Evolutionary conservation across 2,113 vertebrate species (phyloP).

Genomic region (Chauna torquata): DNA sequence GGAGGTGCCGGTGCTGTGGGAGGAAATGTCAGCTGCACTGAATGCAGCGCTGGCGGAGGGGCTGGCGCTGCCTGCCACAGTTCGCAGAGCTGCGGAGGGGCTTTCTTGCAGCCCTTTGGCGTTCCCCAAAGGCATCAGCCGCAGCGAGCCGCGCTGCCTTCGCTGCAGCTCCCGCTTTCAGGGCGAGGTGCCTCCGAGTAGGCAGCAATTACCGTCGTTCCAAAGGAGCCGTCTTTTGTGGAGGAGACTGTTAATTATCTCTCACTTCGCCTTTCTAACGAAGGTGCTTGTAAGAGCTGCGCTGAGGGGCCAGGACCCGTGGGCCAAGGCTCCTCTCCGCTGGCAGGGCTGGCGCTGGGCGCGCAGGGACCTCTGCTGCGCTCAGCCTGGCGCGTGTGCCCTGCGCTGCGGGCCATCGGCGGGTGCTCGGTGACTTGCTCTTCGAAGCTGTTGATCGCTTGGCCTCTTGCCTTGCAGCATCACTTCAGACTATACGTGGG

Average conservation of each 20-base stretch:
- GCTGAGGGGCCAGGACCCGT: neutral
- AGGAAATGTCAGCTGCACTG: neutral
- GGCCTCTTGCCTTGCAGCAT: neutral
- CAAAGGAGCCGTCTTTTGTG: neutral
- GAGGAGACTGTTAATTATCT: slow-evolving; percentile 20
- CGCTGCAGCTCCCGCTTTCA: neutral
- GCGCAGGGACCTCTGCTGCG: neutral
- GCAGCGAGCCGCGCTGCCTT: neutral
- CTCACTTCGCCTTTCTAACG: neutral
- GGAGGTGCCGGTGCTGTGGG: neutral
- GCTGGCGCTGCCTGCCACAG: neutral
- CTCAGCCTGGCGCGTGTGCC: too few relatives aligned
- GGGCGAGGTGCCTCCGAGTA: neutral
- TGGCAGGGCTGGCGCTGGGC: neutral
- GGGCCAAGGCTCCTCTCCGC: neutral
- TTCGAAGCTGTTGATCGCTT: neutral
- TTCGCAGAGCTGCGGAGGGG: neutral
- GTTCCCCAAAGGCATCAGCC: neutral
- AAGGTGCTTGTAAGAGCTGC: neutral
- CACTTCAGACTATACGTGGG: neutral
- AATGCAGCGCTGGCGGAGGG: neutral
- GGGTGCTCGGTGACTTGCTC: neutral
- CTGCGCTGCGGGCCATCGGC: too few relatives aligned
- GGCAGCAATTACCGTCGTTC: slow-evolving; percentile 9
- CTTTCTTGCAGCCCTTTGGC: neutral